Evolutionary conservation across 2,888 invertebrate species (phyloP).

Genomic region (Habroteleia sp.): DNA sequence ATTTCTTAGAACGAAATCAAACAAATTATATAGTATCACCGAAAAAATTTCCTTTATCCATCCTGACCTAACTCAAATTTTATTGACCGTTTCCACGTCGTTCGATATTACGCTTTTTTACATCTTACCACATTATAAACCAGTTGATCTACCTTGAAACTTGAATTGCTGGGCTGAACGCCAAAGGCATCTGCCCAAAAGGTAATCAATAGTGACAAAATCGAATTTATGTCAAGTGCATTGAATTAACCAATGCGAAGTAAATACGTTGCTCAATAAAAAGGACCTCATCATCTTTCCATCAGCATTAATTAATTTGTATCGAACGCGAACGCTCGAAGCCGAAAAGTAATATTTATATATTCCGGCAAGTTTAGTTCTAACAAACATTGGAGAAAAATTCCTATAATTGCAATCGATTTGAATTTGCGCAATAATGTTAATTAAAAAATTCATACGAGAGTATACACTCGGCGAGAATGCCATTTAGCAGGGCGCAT

Average conservation of each 20-base stretch:
- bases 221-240: slow-evolving; percentile 59
- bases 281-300: slow-evolving; percentile 2
- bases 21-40: slow-evolving; percentile 1
- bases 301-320: slow-evolving; percentile 21
- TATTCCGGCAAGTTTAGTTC: neutral
- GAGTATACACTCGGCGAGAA: slow-evolving; percentile 15
- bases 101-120: slow-evolving; percentile 38
- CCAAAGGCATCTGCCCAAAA: slow-evolving; percentile 56
- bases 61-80: slow-evolving; percentile 44
- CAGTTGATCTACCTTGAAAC: slow-evolving; percentile 59
- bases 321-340: neutral
- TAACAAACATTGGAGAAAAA: slow-evolving; percentile 18
- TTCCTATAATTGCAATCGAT: slow-evolving; percentile 2
- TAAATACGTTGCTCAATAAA: slow-evolving; percentile 1
- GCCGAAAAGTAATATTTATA: slow-evolving; percentile 21
- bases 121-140: slow-evolving; percentile 53
- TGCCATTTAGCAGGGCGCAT: slow-evolving; percentile 7
- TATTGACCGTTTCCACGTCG: slow-evolving; percentile 39
- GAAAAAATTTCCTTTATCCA: slow-evolving; percentile 18
- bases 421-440: slow-evolving; percentile 43
- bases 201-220: slow-evolving; percentile 57
- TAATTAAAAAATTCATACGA: slow-evolving; percentile 56
- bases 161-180: slow-evolving; percentile 50
- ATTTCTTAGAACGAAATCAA: neutral
- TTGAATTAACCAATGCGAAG: slow-evolving; percentile 39